These are phyloP conservation scores for Tolypeutes matacus DNA, from an alignment of 2,797 vertebrate species.

Conservation along the genomic window DNA sequence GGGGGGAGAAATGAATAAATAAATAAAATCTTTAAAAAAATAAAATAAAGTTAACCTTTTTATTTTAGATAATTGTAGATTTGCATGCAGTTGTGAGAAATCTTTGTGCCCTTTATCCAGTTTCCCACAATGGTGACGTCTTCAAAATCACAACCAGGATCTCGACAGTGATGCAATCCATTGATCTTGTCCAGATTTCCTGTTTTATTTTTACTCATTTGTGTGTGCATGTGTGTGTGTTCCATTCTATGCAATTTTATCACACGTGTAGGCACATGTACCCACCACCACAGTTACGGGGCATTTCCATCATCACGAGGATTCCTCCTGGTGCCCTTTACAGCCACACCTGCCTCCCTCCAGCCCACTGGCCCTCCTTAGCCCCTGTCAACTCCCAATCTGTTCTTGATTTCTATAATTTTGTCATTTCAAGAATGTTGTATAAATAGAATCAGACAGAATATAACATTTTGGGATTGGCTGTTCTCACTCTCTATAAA, in stretches of 20 bases:
- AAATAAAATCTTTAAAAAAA: no score
- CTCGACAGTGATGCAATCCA: not conserved
- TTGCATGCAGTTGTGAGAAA: not conserved
- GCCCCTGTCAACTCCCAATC: not conserved
- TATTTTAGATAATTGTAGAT: not conserved
- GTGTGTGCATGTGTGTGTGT: no score
- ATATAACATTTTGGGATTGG: not conserved
- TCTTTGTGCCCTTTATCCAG: not conserved
- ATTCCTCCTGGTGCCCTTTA: not conserved
- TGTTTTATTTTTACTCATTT: not conserved
- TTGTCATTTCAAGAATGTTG: not conserved
- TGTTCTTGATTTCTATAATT: not conserved
- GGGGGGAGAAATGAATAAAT: no score
- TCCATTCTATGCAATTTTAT: not conserved
- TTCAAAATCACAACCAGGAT: not conserved
- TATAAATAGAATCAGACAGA: not conserved
- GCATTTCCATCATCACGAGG: no score
- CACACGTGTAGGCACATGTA: not conserved
- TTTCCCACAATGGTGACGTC: not conserved
- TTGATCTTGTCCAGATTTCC: not conserved
- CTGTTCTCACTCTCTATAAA: not conserved
- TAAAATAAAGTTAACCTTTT: not conserved
- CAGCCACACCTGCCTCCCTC: not conserved
- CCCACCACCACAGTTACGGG: not conserved
- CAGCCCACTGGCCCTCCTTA: not conserved